phyloP scores from a whole-genome alignment of 2,113 vertebrate genomes.

The Lutjanus erythropterus region DNA sequence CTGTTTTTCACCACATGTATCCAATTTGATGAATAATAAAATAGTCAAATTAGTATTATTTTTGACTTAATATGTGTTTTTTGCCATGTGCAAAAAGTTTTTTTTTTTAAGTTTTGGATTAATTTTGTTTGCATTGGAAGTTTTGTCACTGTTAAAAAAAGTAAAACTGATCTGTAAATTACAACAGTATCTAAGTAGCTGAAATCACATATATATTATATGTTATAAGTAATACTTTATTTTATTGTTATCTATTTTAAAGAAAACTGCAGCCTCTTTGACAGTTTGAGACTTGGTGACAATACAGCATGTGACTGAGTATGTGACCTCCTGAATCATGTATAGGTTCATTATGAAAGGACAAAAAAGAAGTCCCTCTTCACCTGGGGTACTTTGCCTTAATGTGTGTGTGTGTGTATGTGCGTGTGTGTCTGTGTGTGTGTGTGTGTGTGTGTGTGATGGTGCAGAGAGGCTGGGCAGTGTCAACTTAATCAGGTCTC shows the following conservation, averaged over 20 bases:
- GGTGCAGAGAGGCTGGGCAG: constrained; percentile 35
- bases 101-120: too few relatives aligned
- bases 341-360: constrained; percentile 55
- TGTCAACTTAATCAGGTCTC: constrained; percentile 75
- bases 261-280: constrained; percentile 12
- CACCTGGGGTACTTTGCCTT: constrained; percentile 60
- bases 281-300: constrained; percentile 21
- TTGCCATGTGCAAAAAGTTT: too few relatives aligned
- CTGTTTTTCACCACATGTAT: too few relatives aligned
- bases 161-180: too few relatives aligned
- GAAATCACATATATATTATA: too few relatives aligned
- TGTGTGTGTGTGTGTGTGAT: constrained; percentile 41
- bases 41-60: too few relatives aligned
- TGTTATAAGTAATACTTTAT: too few relatives aligned
- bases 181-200: too few relatives aligned
- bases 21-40: too few relatives aligned
- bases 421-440: constrained; percentile 39
- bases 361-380: constrained; percentile 64
- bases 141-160: too few relatives aligned
- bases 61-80: too few relatives aligned
- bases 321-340: constrained; percentile 70
- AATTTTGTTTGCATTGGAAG: too few relatives aligned
- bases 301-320: constrained; percentile 34
- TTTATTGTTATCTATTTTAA: not conserved
- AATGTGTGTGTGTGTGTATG: constrained; percentile 29